Conservation (phyloP, 1,140 invertebrate species). For the Anoplolepis gracilipes region DNA sequence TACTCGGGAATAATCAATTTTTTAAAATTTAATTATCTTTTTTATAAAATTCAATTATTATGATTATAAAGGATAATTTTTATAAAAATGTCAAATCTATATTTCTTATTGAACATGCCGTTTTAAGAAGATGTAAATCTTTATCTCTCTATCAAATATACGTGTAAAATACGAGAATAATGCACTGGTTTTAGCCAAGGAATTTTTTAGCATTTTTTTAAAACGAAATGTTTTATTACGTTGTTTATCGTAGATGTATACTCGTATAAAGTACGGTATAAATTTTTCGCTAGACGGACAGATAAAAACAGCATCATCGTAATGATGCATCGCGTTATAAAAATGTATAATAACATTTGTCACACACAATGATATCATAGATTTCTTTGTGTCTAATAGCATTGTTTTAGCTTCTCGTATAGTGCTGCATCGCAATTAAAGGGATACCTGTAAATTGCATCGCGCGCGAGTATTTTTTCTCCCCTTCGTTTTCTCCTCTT, state of each 20-base stretch:
- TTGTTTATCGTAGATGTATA: background rate
- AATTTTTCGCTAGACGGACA: background rate
- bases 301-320: background rate
- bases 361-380: background rate
- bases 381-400: background rate
- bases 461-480: constrained; percentile 62
- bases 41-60: background rate
- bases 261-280: background rate
- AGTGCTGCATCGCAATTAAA: constrained; percentile 78
- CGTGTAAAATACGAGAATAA: background rate
- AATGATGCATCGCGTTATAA: background rate
- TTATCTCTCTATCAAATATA: background rate
- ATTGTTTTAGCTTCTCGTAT: background rate
- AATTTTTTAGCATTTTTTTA: no score
- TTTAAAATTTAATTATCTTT: background rate
- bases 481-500: constrained; percentile 52
- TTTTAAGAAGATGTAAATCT: background rate
- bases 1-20: background rate
- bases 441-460: constrained; percentile 78
- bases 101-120: background rate
- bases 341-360: background rate
- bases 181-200: background rate
- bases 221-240: background rate
- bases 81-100: background rate
- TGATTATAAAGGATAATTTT: background rate